These are phyloP conservation scores for Tetragonisca angustula DNA, from an alignment of 2,888 invertebrate genomes.

Conservation along the genomic window DNA sequence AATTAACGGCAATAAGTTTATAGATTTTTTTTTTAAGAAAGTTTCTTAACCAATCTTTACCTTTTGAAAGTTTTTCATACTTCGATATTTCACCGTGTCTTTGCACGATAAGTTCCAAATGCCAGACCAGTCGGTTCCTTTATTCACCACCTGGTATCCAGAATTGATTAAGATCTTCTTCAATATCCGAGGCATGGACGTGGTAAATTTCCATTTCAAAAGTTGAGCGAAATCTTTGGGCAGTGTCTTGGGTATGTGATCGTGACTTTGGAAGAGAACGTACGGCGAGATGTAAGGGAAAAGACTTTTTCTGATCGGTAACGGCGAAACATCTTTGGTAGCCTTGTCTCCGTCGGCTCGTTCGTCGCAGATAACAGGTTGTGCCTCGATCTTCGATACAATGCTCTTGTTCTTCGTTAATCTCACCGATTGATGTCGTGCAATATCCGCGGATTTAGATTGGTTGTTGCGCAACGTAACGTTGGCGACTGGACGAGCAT, in stretches of 20 bases:
- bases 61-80: slow-evolving; percentile 93
- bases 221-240: slow-evolving; percentile 21
- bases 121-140: slow-evolving; percentile 34
- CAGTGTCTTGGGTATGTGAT: background rate
- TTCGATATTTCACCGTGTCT: slow-evolving; percentile 77
- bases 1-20: background rate
- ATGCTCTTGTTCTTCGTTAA: background rate
- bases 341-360: slow-evolving; percentile 39
- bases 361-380: slow-evolving; percentile 9
- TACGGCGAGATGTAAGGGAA: slow-evolving; percentile 50
- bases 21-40: background rate
- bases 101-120: slow-evolving; percentile 34
- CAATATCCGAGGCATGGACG: slow-evolving; percentile 32
- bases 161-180: slow-evolving; percentile 37
- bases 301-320: slow-evolving; percentile 38
- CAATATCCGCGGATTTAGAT: background rate
- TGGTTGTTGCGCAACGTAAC: background rate
- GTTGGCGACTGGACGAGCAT: background rate
- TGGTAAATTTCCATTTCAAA: slow-evolving; percentile 44
- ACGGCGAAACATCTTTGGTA: background rate
- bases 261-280: slow-evolving; percentile 32
- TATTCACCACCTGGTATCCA: slow-evolving; percentile 31
- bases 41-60: slow-evolving; percentile 83
- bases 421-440: background rate
- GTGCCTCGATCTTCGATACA: background rate